Evolutionary conservation across 1,140 invertebrate genomes (phyloP), one percentile per base, ranked within the genome.

Genomic region (Achatina immaculata): DNA sequence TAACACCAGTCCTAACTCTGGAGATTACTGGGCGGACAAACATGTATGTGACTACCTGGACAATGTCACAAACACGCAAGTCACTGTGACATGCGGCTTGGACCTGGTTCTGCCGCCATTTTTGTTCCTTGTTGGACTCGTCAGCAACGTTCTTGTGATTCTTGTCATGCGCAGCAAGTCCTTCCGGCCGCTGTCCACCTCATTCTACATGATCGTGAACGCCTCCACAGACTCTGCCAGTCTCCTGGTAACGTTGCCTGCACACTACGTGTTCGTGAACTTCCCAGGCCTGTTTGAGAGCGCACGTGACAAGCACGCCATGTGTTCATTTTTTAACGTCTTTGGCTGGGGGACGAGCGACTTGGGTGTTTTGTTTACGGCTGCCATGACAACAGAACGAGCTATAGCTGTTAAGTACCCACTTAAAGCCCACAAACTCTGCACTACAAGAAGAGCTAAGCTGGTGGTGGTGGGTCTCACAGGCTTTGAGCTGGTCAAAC

Each of bases 261-360:
- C 83, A 0, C 87, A 89, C 78, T 89, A 86, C 84, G 24, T 89
- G 9, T 85, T 86, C 75, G 83, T 85, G 19, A 89, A 88, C 71
- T 88, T 87, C 68, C 87, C 87, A 0, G 55, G 73, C 7, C 4
- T 74, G 14, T 55, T 6, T 42, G 43, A 58, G n/a, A 36, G 16
- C 34, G 40, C 40, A 51, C 34, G 38, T 38, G 16, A 24, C 38
- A 36, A 40, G 9, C 65, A 74, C 6, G 62, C 77, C 7, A 85
- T 89, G 80, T 89, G 88, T 69, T 84, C 85, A 65, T 78, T 86
- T 43, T 85, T 87, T 51, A 85, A 88, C 74, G 85, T 89, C 43
- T 77, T 86, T n/a, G 88, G 88, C n/a, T 85, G 84, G 84, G 82
- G 81, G 0, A 86, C 83, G 31, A 89, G 88, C 69, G 86, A 89